These are phyloP conservation scores for Peromyscus nudipes DNA, from an alignment of 2,797 vertebrate species.

Conservation along the genomic window DNA sequence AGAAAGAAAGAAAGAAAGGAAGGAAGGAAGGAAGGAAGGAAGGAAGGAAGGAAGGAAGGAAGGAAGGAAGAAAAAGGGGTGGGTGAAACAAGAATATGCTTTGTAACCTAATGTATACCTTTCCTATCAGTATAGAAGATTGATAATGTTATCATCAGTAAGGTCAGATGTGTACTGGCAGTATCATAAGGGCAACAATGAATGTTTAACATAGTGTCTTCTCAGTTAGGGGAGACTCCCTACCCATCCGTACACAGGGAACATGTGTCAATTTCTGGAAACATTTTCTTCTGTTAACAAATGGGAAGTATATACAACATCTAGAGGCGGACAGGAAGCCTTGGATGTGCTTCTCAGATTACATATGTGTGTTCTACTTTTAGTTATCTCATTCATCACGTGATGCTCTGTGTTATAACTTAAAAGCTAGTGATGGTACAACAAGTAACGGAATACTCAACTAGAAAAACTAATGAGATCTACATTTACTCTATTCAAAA, in stretches of 20 bases:
- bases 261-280: background rate
- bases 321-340: background rate
- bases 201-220: background rate
- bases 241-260: rapidly evolving
- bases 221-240: background rate
- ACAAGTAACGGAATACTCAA: background rate
- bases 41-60: background rate
- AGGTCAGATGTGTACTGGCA: background rate
- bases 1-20: background rate
- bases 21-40: background rate
- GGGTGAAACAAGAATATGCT: background rate
- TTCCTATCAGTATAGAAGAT: background rate
- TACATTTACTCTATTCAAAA: background rate
- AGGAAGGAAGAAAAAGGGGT: background rate
- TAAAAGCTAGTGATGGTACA: background rate
- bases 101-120: background rate
- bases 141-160: background rate
- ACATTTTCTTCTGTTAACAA: background rate
- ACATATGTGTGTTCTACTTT: background rate
- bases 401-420: background rate
- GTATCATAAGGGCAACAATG: background rate
- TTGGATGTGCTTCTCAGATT: background rate
- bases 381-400: background rate
- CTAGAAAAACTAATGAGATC: background rate
- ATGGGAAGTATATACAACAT: background rate